Evolutionary conservation across 35 echinoderm and acorn worm genomes (phyloP).

Genomic region (Chiridota heheva): DNA sequence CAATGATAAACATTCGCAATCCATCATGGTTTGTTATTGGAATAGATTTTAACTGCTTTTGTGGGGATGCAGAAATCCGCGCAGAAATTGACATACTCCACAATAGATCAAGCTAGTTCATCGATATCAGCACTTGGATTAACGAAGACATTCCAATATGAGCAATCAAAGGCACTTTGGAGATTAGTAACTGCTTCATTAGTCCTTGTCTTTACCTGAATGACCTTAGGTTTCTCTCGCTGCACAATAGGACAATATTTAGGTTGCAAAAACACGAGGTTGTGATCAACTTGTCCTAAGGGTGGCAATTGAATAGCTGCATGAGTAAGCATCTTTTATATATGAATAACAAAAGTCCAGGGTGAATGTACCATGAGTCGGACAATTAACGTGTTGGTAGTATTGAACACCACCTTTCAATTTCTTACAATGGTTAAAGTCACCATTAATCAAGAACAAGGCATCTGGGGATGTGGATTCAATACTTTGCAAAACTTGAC

Average conservation of each 20-base stretch:
- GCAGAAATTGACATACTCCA: slow-evolving; percentile 39
- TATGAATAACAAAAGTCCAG: slow-evolving; percentile 47
- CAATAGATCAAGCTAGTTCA: slow-evolving; percentile 36
- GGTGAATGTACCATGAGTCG: slow-evolving; percentile 13
- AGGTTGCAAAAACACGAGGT: slow-evolving; percentile 38
- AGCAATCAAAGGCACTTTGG: slow-evolving; percentile 25
- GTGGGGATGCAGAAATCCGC: slow-evolving; percentile 1
- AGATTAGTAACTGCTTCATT: slow-evolving; percentile 22
- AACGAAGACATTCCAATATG: slow-evolving; percentile 52
- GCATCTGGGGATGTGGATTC: slow-evolving; percentile 36
- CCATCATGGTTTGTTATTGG: no score
- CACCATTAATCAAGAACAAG: slow-evolving; percentile 34
- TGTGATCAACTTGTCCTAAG: slow-evolving; percentile 26
- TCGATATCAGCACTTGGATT: slow-evolving; percentile 2
- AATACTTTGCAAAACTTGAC: not conserved
- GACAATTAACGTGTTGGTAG: slow-evolving; percentile 42
- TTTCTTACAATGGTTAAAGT: slow-evolving; percentile 46
- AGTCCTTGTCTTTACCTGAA: slow-evolving; percentile 21
- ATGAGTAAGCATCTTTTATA: slow-evolving; percentile 34
- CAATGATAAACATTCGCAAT: no score
- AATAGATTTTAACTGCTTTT: slow-evolving; percentile 12
- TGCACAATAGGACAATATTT: slow-evolving; percentile 50
- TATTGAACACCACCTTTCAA: slow-evolving; percentile 19
- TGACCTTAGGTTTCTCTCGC: slow-evolving; percentile 20
- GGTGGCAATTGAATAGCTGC: not conserved